Evolutionary conservation across 2,888 invertebrate genomes (phyloP).

Genomic region (Euzetes globulus): DNA sequence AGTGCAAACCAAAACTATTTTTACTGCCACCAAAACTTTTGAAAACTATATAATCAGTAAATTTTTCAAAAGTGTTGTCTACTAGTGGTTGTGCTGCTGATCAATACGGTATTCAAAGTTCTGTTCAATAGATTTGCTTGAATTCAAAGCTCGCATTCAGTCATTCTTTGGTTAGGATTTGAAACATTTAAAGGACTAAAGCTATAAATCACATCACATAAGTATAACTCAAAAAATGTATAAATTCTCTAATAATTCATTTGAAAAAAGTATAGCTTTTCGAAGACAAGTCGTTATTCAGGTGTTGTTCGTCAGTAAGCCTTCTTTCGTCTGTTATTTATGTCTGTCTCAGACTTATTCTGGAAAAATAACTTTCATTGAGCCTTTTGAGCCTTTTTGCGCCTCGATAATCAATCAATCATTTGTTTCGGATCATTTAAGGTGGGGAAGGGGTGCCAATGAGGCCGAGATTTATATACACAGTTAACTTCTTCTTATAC

Average conservation of each 20-base stretch:
- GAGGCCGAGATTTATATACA: constrained; percentile 25
- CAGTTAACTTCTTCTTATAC: constrained; percentile 11
- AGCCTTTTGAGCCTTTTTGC: constrained; percentile 8
- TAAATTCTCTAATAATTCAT: constrained; percentile 22
- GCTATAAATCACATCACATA: constrained; percentile 14
- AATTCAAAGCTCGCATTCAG: background rate
- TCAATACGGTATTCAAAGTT: background rate
- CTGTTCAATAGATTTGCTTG: background rate
- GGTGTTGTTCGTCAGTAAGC: constrained; percentile 21
- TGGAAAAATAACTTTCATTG: constrained; percentile 26
- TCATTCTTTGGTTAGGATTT: background rate
- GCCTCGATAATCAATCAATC: constrained; percentile 30
- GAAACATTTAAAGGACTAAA: constrained; percentile 2
- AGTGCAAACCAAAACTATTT: background rate
- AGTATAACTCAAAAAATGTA: constrained; percentile 25
- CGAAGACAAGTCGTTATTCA: constrained; percentile 14
- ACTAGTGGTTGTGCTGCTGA: background rate
- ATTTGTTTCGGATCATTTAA: constrained; percentile 30
- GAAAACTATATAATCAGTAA: background rate
- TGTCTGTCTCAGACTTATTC: constrained; percentile 1
- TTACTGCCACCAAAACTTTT: background rate
- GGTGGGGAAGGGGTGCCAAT: constrained; percentile 29
- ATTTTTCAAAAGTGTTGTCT: background rate
- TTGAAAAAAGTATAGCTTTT: constrained; percentile 2
- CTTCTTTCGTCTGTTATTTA: constrained; percentile 19